phyloP scores from a whole-genome alignment of 2,113 vertebrate genomes.

The Oophaga pumilio region DNA sequence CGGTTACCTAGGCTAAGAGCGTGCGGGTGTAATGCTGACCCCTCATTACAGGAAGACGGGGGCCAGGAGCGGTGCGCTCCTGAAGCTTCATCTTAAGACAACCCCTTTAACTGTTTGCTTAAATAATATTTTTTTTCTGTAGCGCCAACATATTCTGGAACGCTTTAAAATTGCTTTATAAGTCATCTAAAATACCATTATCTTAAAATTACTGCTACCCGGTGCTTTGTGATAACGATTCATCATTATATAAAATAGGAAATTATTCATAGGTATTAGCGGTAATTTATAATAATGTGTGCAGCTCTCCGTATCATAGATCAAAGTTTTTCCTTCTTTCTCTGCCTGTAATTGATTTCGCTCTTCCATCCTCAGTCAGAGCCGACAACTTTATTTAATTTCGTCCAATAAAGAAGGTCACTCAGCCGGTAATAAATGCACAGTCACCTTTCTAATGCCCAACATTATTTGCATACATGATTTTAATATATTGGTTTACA shows the following conservation, averaged over 20 bases:
- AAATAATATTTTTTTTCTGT: too few species aligned
- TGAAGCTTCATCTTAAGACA: too few species aligned
- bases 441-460: constrained; percentile 26
- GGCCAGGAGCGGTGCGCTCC: too few species aligned
- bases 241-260: not conserved
- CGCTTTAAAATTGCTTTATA: too few species aligned
- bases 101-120: too few species aligned
- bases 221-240: not conserved
- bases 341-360: not conserved
- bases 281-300: not conserved
- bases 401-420: constrained; percentile 28
- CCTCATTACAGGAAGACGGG: too few species aligned
- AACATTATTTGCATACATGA: constrained; percentile 40
- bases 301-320: not conserved
- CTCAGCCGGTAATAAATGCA: constrained; percentile 14
- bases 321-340: not conserved
- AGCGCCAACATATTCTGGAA: too few species aligned
- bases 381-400: constrained; percentile 13
- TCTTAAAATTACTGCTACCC: too few species aligned
- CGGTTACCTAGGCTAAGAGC: too few species aligned
- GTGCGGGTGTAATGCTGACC: too few species aligned
- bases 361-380: not conserved
- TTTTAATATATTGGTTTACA: constrained; percentile 12
- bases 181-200: too few species aligned
- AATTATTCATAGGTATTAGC: constrained; percentile 9